phyloP scores from a whole-genome alignment of 2,888 invertebrate species.

The Lordiphosa fenestrarum region DNA sequence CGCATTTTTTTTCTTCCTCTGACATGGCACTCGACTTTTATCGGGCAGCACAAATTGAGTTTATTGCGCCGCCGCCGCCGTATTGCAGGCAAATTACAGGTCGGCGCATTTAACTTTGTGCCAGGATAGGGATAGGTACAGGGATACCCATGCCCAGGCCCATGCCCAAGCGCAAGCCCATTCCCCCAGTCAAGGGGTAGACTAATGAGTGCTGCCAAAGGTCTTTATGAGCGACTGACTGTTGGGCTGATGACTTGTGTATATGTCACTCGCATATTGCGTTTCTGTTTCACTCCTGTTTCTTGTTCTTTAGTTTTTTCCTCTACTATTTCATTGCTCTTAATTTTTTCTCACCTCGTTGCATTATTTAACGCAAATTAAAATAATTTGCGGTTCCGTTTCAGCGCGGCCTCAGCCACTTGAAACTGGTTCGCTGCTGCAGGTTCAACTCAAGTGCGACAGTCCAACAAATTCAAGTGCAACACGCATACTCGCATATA shows the following conservation, averaged over 20 bases:
- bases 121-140: conserved; percentile 57
- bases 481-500: conserved; percentile 51
- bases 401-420: conserved; percentile 54
- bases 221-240: not conserved
- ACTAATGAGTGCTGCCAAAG: conserved; percentile 57
- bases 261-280: conserved; percentile 3
- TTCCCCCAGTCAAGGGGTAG: conserved; percentile 17
- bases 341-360: conserved; percentile 76
- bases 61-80: conserved; percentile 72
- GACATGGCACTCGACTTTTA: conserved; percentile 56
- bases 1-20: conserved; percentile 32
- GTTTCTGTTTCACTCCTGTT: conserved; percentile 3
- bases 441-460: conserved; percentile 68
- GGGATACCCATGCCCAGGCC: conserved; percentile 26
- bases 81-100: conserved; percentile 76
- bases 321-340: conserved; percentile 32
- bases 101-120: conserved; percentile 77
- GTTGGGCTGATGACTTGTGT: conserved; percentile 5
- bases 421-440: conserved; percentile 60
- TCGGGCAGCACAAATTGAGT: conserved; percentile 63
- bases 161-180: not conserved
- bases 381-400: conserved; percentile 77
- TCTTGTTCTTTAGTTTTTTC: conserved; percentile 5
- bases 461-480: conserved; percentile 76
- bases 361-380: conserved; percentile 77